Percentiles rank a stretch among this genome's conserved stretches.
phyloP scores from a whole-genome alignment of 2,888 invertebrate genomes.

The Ectobius pallidus region DNA sequence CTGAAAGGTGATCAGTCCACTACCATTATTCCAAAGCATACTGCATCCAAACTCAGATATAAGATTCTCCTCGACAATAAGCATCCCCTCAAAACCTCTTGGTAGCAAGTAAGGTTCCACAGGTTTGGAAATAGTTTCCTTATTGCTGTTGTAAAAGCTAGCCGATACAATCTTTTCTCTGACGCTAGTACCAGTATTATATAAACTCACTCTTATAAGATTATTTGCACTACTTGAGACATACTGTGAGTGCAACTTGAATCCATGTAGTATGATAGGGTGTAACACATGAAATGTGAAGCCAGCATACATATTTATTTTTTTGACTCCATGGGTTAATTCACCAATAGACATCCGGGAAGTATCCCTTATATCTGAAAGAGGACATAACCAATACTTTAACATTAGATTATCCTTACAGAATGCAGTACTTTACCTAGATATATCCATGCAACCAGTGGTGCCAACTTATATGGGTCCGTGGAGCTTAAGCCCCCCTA shows the following conservation, averaged over 20 bases:
- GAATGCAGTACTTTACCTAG: too few relatives aligned
- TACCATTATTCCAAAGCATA: conserved; percentile 35
- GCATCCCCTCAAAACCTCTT: conserved; percentile 42
- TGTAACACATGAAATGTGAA: conserved; percentile 40
- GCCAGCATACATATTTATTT: conserved; percentile 29
- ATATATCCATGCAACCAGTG: too few relatives aligned
- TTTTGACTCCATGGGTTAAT: not conserved
- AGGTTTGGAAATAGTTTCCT: not conserved
- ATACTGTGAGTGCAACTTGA: too few relatives aligned
- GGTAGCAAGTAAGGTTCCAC: conserved; percentile 41
- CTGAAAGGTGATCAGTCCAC: conserved; percentile 36
- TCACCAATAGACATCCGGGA: not conserved
- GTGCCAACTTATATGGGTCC: too few relatives aligned
- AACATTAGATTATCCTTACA: too few relatives aligned
- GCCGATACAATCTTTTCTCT: conserved; percentile 36
- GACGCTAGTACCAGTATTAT: conserved; percentile 37
- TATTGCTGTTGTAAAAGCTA: conserved; percentile 29
- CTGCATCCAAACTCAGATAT: conserved; percentile 17
- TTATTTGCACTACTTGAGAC: too few relatives aligned
- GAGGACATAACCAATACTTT: too few relatives aligned
- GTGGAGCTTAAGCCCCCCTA: too few relatives aligned
- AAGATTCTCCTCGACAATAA: conserved; percentile 32
- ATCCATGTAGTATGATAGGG: conserved; percentile 36
- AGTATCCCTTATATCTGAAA: not conserved
- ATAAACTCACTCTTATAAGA: conserved; percentile 40